phyloP scores from a whole-genome alignment of 2,888 invertebrate species.

The Achlya flavicornis region DNA sequence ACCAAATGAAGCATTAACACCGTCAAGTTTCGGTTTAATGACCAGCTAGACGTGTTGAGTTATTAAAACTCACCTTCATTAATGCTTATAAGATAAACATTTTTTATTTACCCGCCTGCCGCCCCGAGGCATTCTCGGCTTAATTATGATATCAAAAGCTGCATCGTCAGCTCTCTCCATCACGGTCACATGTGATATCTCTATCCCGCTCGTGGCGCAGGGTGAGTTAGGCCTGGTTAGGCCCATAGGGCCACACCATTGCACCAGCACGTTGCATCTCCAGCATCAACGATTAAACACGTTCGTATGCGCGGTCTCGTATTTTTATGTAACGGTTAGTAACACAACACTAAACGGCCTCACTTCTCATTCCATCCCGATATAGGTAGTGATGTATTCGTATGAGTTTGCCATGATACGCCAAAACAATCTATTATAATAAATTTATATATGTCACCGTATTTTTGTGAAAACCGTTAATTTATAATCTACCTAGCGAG shows the following conservation, averaged over 20 bases:
- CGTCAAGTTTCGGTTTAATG: constrained; percentile 60
- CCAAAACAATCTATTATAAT: constrained; percentile 55
- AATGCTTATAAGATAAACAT: constrained; percentile 74
- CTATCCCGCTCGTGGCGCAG: constrained; percentile 61
- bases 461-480: too few species aligned
- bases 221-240: constrained; percentile 52
- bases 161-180: constrained; percentile 61
- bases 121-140: constrained; percentile 50
- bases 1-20: constrained; percentile 48
- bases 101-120: constrained; percentile 59
- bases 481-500: too few species aligned
- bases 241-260: constrained; percentile 32
- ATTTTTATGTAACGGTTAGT: constrained; percentile 53
- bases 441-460: too few species aligned
- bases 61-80: constrained; percentile 71
- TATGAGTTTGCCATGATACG: constrained; percentile 65
- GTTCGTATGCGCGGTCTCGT: constrained; percentile 81
- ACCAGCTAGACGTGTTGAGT: constrained; percentile 57
- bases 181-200: constrained; percentile 49
- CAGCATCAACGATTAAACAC: constrained; percentile 77
- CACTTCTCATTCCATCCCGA: constrained; percentile 57
- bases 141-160: constrained; percentile 82
- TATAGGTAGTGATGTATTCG: constrained; percentile 38
- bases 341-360: constrained; percentile 57
- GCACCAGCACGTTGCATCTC: constrained; percentile 53